Conservation (phyloP, 1,140 invertebrate genomes). For the Coenobita brevimanus region DNA sequence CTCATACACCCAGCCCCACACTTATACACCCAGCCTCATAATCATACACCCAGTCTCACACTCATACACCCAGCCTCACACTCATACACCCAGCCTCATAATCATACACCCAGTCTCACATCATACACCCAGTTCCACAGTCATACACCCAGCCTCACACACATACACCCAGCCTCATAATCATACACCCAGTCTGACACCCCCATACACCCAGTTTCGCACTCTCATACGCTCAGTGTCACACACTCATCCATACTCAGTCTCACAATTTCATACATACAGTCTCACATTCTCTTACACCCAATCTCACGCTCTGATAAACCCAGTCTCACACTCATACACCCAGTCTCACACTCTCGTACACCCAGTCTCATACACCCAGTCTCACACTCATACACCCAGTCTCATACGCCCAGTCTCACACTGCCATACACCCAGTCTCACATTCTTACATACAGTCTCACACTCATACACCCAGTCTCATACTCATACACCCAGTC, state of each 20-base stretch:
- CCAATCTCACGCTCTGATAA: not conserved
- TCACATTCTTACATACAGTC: not conserved
- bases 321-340: conserved; percentile 10
- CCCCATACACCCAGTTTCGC: not conserved
- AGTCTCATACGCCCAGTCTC: not conserved
- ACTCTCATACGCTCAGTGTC: not conserved
- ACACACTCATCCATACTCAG: not conserved
- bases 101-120: not conserved
- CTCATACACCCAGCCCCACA: conserved; percentile 1
- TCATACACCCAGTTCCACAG: not conserved
- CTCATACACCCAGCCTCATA: not conserved
- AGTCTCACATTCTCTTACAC: not conserved
- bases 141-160: not conserved
- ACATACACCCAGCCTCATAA: not conserved
- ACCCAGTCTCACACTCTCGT: conserved; percentile 5
- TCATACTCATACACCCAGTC: not conserved
- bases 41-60: not conserved
- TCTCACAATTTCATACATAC: not conserved
- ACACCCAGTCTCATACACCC: not conserved
- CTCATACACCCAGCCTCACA: not conserved
- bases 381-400: conserved; percentile 4
- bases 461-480: not conserved
- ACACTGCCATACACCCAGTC: conserved; percentile 11
- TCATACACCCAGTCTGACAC: not conserved
- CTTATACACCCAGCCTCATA: not conserved